Evolutionary conservation across 2,888 invertebrate species (phyloP), one percentile per base, ranked within the genome.

Genomic region (Thysanoteuthis rhombus): DNA sequence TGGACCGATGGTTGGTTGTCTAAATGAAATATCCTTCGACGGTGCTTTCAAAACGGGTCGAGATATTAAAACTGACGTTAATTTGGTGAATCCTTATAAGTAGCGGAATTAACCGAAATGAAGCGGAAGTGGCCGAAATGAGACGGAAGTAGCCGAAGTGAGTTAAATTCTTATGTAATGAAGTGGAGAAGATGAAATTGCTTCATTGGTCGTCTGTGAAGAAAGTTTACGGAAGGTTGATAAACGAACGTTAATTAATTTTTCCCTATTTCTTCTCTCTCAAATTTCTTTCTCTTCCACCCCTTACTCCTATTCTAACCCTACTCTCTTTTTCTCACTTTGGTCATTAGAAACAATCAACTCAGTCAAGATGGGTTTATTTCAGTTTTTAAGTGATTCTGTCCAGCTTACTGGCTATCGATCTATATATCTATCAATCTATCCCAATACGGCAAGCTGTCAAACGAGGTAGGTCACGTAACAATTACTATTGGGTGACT

Each of bases 21-120:
- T 75, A 75, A 75, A 75, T 75, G 52, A 25, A 22, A 52, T 52
- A 12, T 42, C 16, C 28, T 52, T 6, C 52, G 22, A 16, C 75
- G 16, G 36, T 4, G 75, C n/a, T 75, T 75, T n/a, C 75, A 75
- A n/a, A n/a, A 75, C 16, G n/a, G 25, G 16, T n/a, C 75, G n/a
- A n/a, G 75, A 75, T 75, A 75, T 75, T 75, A 75, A 75, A 75
- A n/a, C n/a, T 75, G 75, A 75, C 75, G 75, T 75, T 75, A 75
- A 75, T 75, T 36, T n/a, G n/a, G 19, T 12, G 75, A n/a, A 75
- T 36, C 75, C 75, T 16, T 75, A 75, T 36, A 75, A 75, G 75
- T 75, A n/a, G 75, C 75, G 75, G 36, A 75, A 75, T 75, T 75
- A 75, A 75, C 75, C 75, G 75, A 75, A 75, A 19, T 75, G n/a